phyloP scores from a whole-genome alignment of 2,113 vertebrate genomes.

The Anseranas semipalmata region DNA sequence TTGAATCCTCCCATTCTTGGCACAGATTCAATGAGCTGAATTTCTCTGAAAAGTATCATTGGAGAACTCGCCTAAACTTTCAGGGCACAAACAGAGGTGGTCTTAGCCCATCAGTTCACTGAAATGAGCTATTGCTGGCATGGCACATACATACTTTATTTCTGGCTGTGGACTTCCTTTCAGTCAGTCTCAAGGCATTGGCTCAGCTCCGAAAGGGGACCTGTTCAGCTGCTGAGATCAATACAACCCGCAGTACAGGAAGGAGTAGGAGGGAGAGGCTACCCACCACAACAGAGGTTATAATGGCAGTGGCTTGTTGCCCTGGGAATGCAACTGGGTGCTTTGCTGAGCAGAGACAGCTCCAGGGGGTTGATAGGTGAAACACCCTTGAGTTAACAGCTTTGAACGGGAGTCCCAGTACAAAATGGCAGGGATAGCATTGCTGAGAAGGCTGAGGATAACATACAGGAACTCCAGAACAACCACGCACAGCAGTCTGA shows the following conservation, averaged over 20 bases:
- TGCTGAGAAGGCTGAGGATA: background rate
- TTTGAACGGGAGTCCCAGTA: background rate
- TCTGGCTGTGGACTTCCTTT: background rate
- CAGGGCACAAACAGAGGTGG: background rate
- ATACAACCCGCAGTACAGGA: background rate
- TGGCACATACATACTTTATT: background rate
- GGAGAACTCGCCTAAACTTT: background rate
- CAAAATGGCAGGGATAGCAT: background rate
- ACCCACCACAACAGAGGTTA: background rate
- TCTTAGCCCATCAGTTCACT: background rate
- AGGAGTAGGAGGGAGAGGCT: background rate
- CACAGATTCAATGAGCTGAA: background rate
- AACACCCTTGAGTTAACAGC: background rate
- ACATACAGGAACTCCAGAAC: background rate
- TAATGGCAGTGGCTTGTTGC: background rate
- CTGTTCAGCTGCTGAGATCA: background rate
- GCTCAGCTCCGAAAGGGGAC: background rate
- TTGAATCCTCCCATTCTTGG: background rate
- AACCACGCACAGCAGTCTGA: fast-evolving
- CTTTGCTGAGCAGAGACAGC: background rate
- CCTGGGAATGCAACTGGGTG: background rate
- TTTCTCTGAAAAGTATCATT: background rate
- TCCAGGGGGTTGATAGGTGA: background rate
- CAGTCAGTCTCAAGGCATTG: background rate
- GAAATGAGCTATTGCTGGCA: background rate